Percentiles rank a stretch among this genome's conserved stretches.
Conservation (phyloP, 2,113 vertebrate genomes). For the Otolemur garnettii region DNA sequence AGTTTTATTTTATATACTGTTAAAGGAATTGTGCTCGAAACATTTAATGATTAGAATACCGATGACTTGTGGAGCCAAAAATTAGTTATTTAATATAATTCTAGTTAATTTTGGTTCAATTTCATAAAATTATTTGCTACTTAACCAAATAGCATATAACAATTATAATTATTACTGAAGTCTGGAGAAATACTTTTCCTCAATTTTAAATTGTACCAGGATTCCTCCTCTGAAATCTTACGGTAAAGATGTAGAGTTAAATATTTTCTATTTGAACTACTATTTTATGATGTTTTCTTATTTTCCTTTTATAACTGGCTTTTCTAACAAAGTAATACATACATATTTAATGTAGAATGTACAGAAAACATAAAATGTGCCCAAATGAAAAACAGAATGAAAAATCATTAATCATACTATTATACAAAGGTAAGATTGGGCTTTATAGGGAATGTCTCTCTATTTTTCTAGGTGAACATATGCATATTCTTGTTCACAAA, state of each 20-base stretch:
- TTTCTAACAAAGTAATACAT: not conserved
- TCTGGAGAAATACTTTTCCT: not conserved
- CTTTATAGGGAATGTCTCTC: not conserved
- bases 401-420: not conserved
- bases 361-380: not conserved
- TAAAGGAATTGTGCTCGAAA: not conserved
- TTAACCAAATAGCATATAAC: not conserved
- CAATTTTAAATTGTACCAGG: not conserved
- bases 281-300: not conserved
- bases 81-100: not conserved
- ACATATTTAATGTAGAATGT: not conserved
- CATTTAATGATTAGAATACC: not conserved
- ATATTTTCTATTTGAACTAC: not conserved
- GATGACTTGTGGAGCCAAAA: not conserved
- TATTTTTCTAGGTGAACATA: not conserved
- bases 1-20: slow-evolving; percentile 24
- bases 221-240: not conserved
- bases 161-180: not conserved
- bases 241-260: not conserved
- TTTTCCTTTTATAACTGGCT: not conserved
- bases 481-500: not conserved
- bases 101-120: slow-evolving; percentile 25
- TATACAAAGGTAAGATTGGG: not conserved
- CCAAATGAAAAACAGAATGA: not conserved
- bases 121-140: slow-evolving; percentile 11